A percentile compares a stretch with the other conserved stretches of the same genome.
phyloP scores from a whole-genome alignment of 1,140 invertebrate species.

The Zaprionus ghesquierei region DNA sequence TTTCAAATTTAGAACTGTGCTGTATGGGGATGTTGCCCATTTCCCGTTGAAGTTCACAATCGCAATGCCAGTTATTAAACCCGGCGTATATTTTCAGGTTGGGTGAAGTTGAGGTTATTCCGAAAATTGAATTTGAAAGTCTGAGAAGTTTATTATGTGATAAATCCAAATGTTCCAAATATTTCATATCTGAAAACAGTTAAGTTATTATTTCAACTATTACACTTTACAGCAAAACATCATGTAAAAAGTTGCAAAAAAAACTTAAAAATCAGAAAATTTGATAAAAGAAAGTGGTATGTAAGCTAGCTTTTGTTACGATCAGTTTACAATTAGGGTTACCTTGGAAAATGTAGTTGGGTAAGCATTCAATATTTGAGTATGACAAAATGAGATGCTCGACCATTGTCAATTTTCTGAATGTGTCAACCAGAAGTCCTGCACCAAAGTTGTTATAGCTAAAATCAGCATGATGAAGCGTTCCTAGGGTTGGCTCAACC shows the following conservation, averaged over 20 bases:
- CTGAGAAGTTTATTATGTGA: conserved; percentile 57
- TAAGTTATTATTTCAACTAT: background rate
- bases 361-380: conserved; percentile 56
- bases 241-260: background rate
- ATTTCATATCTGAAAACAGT: conserved; percentile 34
- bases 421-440: conserved; percentile 31
- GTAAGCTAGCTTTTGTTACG: background rate
- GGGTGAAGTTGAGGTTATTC: conserved; percentile 19
- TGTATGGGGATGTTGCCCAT: conserved; percentile 40
- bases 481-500: conserved; percentile 30
- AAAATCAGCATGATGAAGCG: conserved; percentile 49
- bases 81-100: conserved; percentile 36
- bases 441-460: conserved; percentile 52
- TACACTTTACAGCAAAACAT: too few relatives aligned
- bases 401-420: conserved; percentile 55
- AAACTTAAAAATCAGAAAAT: background rate
- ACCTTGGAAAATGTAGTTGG: conserved; percentile 55
- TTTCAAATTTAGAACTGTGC: background rate
- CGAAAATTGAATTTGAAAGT: conserved; percentile 45
- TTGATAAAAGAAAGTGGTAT: background rate
- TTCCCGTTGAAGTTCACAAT: conserved; percentile 39
- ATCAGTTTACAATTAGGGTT: background rate
- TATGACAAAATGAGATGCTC: conserved; percentile 49
- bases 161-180: conserved; percentile 49
- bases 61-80: conserved; percentile 56